Conservation (phyloP, 2,797 vertebrate genomes). For the Rallus crepitans region DNA sequence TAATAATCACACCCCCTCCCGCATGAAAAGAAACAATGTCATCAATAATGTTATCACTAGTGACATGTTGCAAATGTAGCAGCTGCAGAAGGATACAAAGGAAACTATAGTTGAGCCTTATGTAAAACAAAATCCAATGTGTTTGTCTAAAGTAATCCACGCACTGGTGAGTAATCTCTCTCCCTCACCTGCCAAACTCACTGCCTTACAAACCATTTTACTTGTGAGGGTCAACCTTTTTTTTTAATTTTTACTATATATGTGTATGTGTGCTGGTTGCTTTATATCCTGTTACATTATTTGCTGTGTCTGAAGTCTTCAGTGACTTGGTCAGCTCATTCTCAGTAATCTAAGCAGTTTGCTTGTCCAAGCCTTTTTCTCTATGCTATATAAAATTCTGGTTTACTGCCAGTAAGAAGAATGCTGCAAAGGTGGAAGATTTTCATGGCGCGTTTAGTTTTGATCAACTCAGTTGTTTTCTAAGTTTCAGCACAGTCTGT, state of each 20-base stretch:
- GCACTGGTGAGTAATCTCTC: background rate
- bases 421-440: background rate
- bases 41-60: background rate
- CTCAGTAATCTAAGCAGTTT: background rate
- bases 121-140: background rate
- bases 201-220: background rate
- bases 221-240: background rate
- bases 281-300: background rate
- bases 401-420: background rate
- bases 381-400: background rate
- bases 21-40: background rate
- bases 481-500: background rate
- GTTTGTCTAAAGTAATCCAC: background rate
- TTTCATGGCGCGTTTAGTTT: background rate
- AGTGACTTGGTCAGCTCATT: background rate
- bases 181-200: background rate
- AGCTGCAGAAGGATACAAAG: background rate
- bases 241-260: background rate
- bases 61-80: background rate
- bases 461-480: background rate
- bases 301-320: background rate
- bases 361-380: background rate
- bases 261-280: fast-evolving
- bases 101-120: background rate
- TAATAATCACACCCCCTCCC: fast-evolving